These are phyloP conservation scores for Argyrosomus regius DNA, from an alignment of 2,797 vertebrate species.

Conservation along the genomic window DNA sequence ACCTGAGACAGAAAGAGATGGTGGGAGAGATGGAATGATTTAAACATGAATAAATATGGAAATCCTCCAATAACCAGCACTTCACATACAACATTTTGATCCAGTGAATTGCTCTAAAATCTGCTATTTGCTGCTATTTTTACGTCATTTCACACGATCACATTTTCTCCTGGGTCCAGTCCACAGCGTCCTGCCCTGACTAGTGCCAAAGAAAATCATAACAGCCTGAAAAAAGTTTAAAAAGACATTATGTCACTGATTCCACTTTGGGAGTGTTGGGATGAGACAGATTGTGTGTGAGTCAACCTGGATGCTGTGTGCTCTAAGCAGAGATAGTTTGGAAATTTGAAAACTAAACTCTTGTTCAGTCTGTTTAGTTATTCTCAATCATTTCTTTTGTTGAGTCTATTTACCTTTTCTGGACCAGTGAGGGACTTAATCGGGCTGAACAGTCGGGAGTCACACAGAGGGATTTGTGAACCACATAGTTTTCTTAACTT, in stretches of 20 bases:
- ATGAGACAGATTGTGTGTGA: slow-evolving; percentile 19
- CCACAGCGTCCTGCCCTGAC: neutral
- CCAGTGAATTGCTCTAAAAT: neutral
- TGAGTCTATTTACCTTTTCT: too few relatives aligned
- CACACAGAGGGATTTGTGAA: neutral
- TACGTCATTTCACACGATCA: neutral
- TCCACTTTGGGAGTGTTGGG: slow-evolving; percentile 41
- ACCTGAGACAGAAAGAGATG: slow-evolving; percentile 51
- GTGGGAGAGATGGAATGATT: neutral
- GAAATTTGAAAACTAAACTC: neutral
- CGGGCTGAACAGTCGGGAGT: neutral
- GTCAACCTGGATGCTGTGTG: slow-evolving; percentile 5
- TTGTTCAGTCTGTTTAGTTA: neutral
- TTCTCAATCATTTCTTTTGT: too few relatives aligned
- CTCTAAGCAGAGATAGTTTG: neutral
- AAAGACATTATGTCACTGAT: slow-evolving; percentile 46
- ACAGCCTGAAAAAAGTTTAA: neutral
- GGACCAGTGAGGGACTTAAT: too few relatives aligned
- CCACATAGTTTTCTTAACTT: neutral
- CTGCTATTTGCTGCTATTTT: neutral
- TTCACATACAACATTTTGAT: too few relatives aligned
- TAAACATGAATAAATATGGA: neutral
- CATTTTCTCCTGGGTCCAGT: neutral
- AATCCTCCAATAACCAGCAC: neutral
- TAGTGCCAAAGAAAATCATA: slow-evolving; percentile 23